Evolutionary conservation across 2,888 invertebrate species (phyloP), one percentile per base, ranked within the genome.

Genomic region (Gnatocerus cornutus): DNA sequence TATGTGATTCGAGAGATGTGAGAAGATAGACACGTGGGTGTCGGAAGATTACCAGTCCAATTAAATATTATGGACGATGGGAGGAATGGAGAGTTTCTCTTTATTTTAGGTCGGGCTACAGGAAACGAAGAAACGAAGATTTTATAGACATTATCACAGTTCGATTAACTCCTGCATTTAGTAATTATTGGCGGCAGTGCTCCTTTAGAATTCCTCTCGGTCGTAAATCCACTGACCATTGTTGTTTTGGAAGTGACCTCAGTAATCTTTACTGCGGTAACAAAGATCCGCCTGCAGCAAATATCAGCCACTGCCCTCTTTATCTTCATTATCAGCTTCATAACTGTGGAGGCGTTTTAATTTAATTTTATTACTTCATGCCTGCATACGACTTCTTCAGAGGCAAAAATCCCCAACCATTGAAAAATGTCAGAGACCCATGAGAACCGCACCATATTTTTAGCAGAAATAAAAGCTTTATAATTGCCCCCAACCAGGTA

Each of bases 61-160:
- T 77, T 77, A 77, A 75, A 76, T 76, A 77, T 76, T 77, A 77
- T 77, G 72, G 71, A 76, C 53, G 75, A 67, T 55, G 48, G 59
- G 29, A 53, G 52, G 50, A 30, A 21, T 39, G 21, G 27, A 7
- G 41, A 58, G 65, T 65, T 65, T 65, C 65, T 56, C 65, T 56
- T 56, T 65, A 21, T 21, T 21, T 21, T 21, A 21, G 21, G 21
- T 21, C 21, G 21, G 21, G 21, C 4, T 21, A 21, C 21, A 21
- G 21, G 21, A 21, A 21, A 4, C 4, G 21, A 21, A 21, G 21
- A 21, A 21, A 1, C 21, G 21, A 21, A 21, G 21, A 21, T 21
- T 21, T 21, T 21, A 21, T 21, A 21, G 21, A 21, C 21, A 21
- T 21, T 21, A 21, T 21, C 21, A 21, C 21, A 1, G 6, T 33